Base-by-base conservation (phyloP, 1,140 invertebrate genomes). In the Drosophila punjabiensis region DNA sequence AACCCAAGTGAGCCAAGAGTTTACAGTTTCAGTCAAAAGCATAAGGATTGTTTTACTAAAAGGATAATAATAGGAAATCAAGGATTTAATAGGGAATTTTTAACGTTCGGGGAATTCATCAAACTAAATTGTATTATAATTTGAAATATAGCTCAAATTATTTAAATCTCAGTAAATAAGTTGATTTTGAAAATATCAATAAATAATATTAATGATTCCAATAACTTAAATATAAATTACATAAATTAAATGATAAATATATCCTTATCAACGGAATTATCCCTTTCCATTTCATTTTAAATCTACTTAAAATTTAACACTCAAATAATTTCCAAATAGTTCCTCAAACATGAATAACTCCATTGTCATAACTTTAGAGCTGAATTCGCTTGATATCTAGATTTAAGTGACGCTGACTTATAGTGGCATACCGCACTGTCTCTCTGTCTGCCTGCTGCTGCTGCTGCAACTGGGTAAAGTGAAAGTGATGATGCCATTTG, bases 401-500 rank as follows among this genome's bases (percentile, higher is more conserved):
- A 16, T 35, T 50, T 4, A 35, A 20, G 11, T 39, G 28, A 30
- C 3, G 32, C 43, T 28, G 71, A 41, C 70, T 76, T 76, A 76
- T 56, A 53, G 41, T 65, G 47, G 18, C 30, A 32, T 20, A 37
- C 60, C 73, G 50, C 73, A 65, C 71, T 76, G 73, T n/a, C 20
- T 55, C n/a, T 76, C 30, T 32, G 14, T n/a, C 20, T 55, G 48
- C 24, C 48, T 56, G 63, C 47, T 41, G 60, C 16, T 32, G 50
- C 53, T 43, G 63, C 74, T 58, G 30, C 74, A 58, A 58, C 35
- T 58, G 69, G 68, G 60, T 66, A 58, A 20, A 74, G 78, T 81
- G 79, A 82, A 81, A 82, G 76, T 83, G 84, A 87, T 86, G 84
- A 83, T 76, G 69, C 48, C 75, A 76, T 77, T 88, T 87, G 81